phyloP scores from a whole-genome alignment of 2,113 vertebrate species.

The Pituophis catenifer region DNA sequence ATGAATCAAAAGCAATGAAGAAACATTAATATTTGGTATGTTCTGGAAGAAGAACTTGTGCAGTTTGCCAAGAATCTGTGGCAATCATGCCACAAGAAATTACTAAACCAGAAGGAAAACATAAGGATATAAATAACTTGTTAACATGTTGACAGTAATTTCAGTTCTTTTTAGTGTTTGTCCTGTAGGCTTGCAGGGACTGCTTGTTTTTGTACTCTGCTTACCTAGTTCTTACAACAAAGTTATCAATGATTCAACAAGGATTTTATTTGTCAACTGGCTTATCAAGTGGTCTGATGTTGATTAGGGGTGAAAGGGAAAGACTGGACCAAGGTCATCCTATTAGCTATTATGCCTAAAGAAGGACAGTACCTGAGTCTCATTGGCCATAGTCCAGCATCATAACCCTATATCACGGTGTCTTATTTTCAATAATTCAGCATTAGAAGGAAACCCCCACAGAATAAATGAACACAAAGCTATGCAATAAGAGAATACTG shows the following conservation, averaged over 20 bases:
- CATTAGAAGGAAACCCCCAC: background rate
- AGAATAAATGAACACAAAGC: background rate
- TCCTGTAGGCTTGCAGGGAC: background rate
- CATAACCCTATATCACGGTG: background rate
- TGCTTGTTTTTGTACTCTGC: background rate
- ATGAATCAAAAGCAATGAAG: background rate
- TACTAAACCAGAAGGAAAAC: background rate
- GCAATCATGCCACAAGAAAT: background rate
- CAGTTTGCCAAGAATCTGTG: background rate
- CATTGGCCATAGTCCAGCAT: background rate
- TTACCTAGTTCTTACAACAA: background rate
- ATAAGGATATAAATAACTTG: background rate
- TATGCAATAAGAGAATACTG: background rate
- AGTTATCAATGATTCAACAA: background rate
- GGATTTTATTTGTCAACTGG: background rate
- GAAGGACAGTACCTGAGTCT: background rate
- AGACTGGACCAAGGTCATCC: background rate
- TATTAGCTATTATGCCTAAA: background rate
- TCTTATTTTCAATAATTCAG: background rate
- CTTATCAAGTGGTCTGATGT: background rate
- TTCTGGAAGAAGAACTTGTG: background rate
- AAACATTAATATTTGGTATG: background rate
- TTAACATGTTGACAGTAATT: background rate
- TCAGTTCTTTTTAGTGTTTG: background rate
- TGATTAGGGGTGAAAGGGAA: background rate